Evolutionary conservation across 2,888 invertebrate genomes (phyloP), one percentile per base, ranked within the genome.

Genomic region (Adelphocoris suturalis): DNA sequence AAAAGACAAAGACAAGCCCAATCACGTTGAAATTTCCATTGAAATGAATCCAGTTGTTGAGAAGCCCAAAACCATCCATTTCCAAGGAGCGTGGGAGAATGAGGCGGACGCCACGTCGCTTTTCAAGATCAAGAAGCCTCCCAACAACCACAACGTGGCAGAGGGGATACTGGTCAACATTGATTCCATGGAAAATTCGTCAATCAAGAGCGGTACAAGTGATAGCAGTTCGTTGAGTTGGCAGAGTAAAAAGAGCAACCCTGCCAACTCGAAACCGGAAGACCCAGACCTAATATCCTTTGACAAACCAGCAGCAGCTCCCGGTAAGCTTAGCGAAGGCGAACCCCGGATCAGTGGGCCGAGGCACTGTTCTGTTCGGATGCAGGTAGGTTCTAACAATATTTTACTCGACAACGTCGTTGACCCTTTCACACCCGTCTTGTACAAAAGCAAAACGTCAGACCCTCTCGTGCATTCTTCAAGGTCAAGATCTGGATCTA

Each of bases 371-470:
- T 96, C 97, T 86, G 94, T 97, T 92, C 94, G 96, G 57, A 95
- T 97, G 92, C 97, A 97, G 92, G 96, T 96, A 9, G 97, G 96
- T 9, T 96, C 96, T 14, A 97, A 96, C 92, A 97, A 97, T 93
- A 96, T 97, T 92, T 94, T 97, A 7, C 94, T 97, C 37, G 97
- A 97, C 93, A 97, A 97, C 92, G 96, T 96, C 19, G 92, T 91
- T 13, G 89, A 91, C 75, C 92, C 91, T 47, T 92, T 92, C 81
- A 95, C 96, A 16, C 97, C 97, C 0, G 95, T 97, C 52, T 94
- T 97, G 68, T 97, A 97, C 92, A 96, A 96, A 37, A 93, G 93
- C 85, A 90, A 92, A 19, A 90, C 89, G 0, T 90, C 90, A 52
- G 91, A 90, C 81, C 86, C 91, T 16, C 86, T 89, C 27, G 91